These are phyloP conservation scores for Amphibalanus amphitrite DNA, from an alignment of 1,140 invertebrate species.

Conservation along the genomic window DNA sequence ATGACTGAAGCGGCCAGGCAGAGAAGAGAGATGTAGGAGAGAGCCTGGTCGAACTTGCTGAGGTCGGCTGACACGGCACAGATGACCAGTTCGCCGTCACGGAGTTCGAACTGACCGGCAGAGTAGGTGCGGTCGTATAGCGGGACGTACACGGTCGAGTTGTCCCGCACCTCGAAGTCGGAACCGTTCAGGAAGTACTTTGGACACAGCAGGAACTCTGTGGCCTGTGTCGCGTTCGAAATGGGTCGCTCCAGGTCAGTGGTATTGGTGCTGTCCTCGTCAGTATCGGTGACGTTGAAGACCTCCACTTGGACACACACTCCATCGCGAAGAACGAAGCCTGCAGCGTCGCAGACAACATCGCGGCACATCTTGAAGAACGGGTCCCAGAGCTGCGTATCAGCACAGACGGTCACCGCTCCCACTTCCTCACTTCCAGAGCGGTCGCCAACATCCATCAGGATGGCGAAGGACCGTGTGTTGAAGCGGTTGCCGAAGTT, in stretches of 20 bases:
- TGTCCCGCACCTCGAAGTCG: constrained; percentile 26
- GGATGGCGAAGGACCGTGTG: constrained; percentile 30
- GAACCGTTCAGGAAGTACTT: constrained; percentile 25
- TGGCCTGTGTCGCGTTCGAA: neutral
- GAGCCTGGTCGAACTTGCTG: constrained; percentile 27
- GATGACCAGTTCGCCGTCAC: constrained; percentile 17
- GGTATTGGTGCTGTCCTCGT: constrained; percentile 9
- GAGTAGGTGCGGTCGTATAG: constrained; percentile 19
- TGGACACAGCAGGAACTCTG: constrained; percentile 20
- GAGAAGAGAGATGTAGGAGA: constrained; percentile 29
- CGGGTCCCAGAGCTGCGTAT: constrained; percentile 32
- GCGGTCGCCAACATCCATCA: constrained; percentile 30
- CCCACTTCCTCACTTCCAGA: constrained; percentile 26
- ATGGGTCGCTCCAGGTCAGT: neutral
- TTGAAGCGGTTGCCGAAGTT: constrained; percentile 26
- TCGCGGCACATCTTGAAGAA: constrained; percentile 32
- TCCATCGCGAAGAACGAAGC: constrained; percentile 19
- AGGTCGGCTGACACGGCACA: constrained; percentile 17
- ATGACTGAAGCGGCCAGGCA: constrained; percentile 30
- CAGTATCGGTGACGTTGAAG: constrained; percentile 11
- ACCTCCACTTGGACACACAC: constrained; percentile 16
- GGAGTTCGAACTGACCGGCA: constrained; percentile 21
- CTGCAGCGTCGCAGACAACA: constrained; percentile 23
- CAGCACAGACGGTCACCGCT: constrained; percentile 21
- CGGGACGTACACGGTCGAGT: constrained; percentile 18